Conservation (phyloP, 2,888 invertebrate species). For the Eupeodes latifasciatus region DNA sequence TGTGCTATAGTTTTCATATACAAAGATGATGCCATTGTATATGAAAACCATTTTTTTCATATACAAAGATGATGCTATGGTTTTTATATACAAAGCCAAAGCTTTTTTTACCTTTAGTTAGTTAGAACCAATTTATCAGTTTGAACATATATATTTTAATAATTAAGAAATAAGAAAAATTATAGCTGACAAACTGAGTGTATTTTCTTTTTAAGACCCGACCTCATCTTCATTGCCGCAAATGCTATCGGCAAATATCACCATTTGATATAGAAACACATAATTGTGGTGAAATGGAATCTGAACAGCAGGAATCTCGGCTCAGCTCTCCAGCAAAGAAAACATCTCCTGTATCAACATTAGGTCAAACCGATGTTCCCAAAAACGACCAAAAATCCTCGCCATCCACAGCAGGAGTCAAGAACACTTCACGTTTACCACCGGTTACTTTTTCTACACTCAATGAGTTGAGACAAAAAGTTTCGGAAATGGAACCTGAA, state of each 20-base stretch:
- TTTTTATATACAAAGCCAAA: too few relatives aligned
- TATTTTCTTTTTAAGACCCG: conserved; percentile 41
- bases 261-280: conserved; percentile 68
- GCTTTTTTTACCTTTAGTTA: too few relatives aligned
- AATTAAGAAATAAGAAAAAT: background rate
- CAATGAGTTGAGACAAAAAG: conserved; percentile 51
- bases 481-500: conserved; percentile 70
- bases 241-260: conserved; percentile 68
- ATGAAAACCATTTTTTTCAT: too few relatives aligned
- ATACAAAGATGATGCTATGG: too few relatives aligned
- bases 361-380: background rate
- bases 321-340: conserved; percentile 21
- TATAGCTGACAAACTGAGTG: background rate
- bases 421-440: conserved; percentile 28
- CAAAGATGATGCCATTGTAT: too few relatives aligned
- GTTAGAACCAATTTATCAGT: too few relatives aligned
- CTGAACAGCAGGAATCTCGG: background rate
- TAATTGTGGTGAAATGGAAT: background rate
- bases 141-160: too few relatives aligned
- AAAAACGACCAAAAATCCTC: background rate
- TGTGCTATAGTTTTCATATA: too few relatives aligned
- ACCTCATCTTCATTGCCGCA: conserved; percentile 67
- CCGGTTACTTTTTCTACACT: conserved; percentile 53
- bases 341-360: background rate
- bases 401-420: background rate